Evolutionary conservation across 1,140 invertebrate genomes (phyloP).

Genomic region (Drosophila prosaltans): DNA sequence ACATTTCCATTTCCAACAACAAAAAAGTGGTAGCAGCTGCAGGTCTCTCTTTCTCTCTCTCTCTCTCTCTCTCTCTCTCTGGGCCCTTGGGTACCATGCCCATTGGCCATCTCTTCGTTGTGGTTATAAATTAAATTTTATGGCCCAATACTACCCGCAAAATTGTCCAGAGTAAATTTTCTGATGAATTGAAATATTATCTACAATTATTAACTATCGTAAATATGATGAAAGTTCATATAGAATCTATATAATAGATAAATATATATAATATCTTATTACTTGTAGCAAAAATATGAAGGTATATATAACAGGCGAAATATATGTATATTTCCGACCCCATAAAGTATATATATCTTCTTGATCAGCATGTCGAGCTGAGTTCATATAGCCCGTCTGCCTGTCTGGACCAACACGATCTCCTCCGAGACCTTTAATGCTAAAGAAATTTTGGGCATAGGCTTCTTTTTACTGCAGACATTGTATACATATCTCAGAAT

Average conservation of each 20-base stretch:
- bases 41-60: too few relatives aligned
- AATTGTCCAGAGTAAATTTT: conserved; percentile 42
- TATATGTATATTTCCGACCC: too few relatives aligned
- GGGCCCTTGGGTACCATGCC: background rate
- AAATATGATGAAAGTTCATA: background rate
- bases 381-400: too few relatives aligned
- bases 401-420: too few relatives aligned
- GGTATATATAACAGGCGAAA: too few relatives aligned
- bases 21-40: background rate
- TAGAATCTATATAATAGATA: too few relatives aligned
- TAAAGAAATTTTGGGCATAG: too few relatives aligned
- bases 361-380: too few relatives aligned
- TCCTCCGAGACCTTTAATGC: too few relatives aligned
- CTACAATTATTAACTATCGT: conserved; percentile 14
- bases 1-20: conserved; percentile 31
- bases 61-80: background rate
- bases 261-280: background rate
- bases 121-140: conserved; percentile 60
- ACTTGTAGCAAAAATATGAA: background rate
- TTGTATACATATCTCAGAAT: too few relatives aligned
- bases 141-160: conserved; percentile 41
- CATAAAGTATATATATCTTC: too few relatives aligned
- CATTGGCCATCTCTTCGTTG: conserved; percentile 13
- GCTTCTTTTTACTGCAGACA: too few relatives aligned
- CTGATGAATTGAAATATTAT: conserved; percentile 45